A percentile compares a stretch with the other conserved stretches of the same genome.
Conservation (phyloP, 2,113 vertebrate species). For the Tetraodon nigroviridis region DNA sequence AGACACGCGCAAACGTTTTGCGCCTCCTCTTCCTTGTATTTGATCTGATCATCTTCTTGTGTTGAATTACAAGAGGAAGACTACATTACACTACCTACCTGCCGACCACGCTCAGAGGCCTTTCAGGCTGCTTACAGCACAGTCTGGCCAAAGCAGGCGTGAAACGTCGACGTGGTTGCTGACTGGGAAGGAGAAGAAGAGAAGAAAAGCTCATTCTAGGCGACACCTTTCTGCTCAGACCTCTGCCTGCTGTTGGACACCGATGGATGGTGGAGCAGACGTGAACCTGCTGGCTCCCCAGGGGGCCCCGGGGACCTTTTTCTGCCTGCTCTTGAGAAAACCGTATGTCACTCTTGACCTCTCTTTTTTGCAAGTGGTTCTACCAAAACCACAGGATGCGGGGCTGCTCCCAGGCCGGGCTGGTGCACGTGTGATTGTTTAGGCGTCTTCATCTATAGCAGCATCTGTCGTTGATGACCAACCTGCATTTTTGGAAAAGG, state of each 20-base stretch:
- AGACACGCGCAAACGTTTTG: constrained; percentile 7
- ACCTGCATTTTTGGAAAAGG: not conserved
- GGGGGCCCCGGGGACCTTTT: constrained; percentile 29
- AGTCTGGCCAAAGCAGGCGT: no score
- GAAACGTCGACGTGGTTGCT: not conserved
- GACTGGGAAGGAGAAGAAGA: no score
- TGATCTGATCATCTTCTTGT: not conserved
- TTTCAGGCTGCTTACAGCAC: no score
- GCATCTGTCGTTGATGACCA: not conserved
- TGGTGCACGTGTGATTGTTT: no score
- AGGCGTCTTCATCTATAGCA: not conserved
- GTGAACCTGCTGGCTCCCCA: constrained; percentile 21
- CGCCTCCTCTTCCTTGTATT: not conserved
- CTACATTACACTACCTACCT: not conserved
- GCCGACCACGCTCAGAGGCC: not conserved
- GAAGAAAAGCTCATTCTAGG: constrained; percentile 14
- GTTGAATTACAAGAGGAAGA: no score
- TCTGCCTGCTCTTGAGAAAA: constrained; percentile 19
- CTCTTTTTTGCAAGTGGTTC: constrained; percentile 29
- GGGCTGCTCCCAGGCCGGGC: no score
- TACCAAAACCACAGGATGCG: constrained; percentile 4
- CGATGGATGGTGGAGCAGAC: constrained; percentile 35
- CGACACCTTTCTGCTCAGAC: constrained; percentile 1
- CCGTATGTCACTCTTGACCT: constrained; percentile 16
- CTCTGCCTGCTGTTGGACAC: constrained; percentile 24